phyloP scores from a whole-genome alignment of 1,140 invertebrate species.

The Leucophenga varia region DNA sequence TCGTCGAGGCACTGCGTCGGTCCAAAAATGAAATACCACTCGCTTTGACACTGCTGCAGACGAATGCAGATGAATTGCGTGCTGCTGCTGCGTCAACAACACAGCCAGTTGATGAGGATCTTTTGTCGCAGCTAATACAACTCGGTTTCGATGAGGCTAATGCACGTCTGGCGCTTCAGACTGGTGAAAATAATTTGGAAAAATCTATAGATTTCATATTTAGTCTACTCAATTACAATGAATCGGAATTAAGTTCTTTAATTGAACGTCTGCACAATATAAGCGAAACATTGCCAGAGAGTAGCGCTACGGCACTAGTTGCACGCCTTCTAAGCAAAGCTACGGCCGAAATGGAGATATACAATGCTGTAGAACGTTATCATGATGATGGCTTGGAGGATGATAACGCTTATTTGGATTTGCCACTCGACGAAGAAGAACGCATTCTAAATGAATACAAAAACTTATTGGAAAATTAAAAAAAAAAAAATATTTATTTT shows the following conservation, averaged over 20 bases:
- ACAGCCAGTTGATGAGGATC: constrained; percentile 34
- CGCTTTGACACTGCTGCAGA: constrained; percentile 60
- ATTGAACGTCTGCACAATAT: constrained; percentile 16
- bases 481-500: too few species aligned
- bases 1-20: constrained; percentile 62
- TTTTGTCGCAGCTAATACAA: constrained; percentile 54
- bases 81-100: constrained; percentile 21
- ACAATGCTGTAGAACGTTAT: constrained; percentile 61
- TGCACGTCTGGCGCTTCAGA: constrained; percentile 60
- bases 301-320: constrained; percentile 12
- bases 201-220: constrained; percentile 63
- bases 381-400: constrained; percentile 60
- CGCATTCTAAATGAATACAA: constrained; percentile 64
- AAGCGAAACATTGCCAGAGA: neutral
- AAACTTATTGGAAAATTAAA: constrained; percentile 57
- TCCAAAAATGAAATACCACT: constrained; percentile 66
- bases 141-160: constrained; percentile 64
- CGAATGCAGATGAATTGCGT: constrained; percentile 25
- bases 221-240: constrained; percentile 25
- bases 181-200: constrained; percentile 60
- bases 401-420: constrained; percentile 65
- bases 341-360: constrained; percentile 26
- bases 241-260: constrained; percentile 18
- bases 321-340: constrained; percentile 20
- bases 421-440: constrained; percentile 63